Base-by-base conservation (phyloP, 2,113 vertebrate species). In the Odontesthes bonariensis region DNA sequence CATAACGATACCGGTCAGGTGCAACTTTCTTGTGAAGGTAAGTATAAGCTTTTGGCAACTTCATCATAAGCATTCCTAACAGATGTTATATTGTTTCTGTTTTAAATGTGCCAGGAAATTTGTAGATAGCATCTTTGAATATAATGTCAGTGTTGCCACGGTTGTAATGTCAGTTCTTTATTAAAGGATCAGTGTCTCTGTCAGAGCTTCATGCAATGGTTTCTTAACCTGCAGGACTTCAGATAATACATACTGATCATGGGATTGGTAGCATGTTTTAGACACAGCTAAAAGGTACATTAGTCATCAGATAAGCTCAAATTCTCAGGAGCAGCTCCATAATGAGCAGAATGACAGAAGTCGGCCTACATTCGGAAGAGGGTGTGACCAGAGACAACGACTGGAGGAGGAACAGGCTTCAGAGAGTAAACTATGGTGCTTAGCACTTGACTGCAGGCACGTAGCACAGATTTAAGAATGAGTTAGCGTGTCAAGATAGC, bases 401-500 rank as follows among this genome's bases (percentile, higher is more conserved):
- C 86, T 84, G 68, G 84, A 86, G 73, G 79, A 88, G 82, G 86
- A 79, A 90, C 84, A 85, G 73, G 87, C 84, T 90, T 82, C 86
- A 86, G 81, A 91, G 85, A 86, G 86, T 81, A 82, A 90, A 86
- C 86, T 51, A 66, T 63, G 62, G 67, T 69, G 85, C 89, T 90
- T 78, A 88, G 81, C 22, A 57, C 80, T 81, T 57, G 46, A 86
- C 92, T 88, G 44, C 68, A 86, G 89, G 94, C 93, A 85, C 19
- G 75, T 80, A 88, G 58, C 90, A 79, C 80, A 84, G 83, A 93
- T 95, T 94, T 94, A 93, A 94, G 94, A 94, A 94, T 94, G 94
- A 94, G 92, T 88, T 95, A 90, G 94, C 94, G 94, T 95, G 94
- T 95, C 89, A 95, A 94, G 93, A 87, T 91, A 89, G 89, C 92